A percentile compares a stretch with the other conserved stretches of the same genome.
These are phyloP conservation scores for Procambarus clarkii DNA, from an alignment of 1,140 invertebrate species.

Conservation along the genomic window DNA sequence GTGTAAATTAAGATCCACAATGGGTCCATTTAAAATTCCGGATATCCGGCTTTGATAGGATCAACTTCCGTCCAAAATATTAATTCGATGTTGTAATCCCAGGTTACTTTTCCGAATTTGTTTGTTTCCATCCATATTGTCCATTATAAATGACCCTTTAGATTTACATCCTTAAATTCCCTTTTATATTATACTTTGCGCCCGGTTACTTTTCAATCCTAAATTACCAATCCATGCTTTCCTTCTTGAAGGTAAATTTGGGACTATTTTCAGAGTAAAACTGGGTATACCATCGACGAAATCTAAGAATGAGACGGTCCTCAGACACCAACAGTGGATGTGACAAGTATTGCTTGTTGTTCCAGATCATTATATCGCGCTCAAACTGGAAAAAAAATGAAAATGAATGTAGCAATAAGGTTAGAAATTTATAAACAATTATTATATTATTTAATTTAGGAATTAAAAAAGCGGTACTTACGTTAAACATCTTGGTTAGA, in stretches of 20 bases:
- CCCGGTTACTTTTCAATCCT: not conserved
- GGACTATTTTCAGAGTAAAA: constrained; percentile 90
- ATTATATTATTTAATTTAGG: too few relatives aligned
- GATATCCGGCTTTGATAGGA: too few relatives aligned
- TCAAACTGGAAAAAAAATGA: constrained; percentile 82
- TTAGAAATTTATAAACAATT: too few relatives aligned
- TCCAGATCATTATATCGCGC: constrained; percentile 92
- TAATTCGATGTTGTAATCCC: too few relatives aligned
- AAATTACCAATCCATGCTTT: constrained; percentile 75
- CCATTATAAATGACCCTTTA: not conserved
- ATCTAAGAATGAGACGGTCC: constrained; percentile 84
- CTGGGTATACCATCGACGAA: constrained; percentile 89
- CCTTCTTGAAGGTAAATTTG: constrained; percentile 75
- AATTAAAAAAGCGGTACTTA: too few relatives aligned
- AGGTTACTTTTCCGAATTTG: too few relatives aligned
- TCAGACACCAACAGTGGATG: constrained; percentile 86
- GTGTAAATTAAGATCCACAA: too few relatives aligned
- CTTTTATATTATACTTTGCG: not conserved
- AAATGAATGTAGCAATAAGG: not conserved
- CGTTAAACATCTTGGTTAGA: too few relatives aligned
- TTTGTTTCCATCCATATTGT: too few relatives aligned
- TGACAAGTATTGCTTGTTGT: constrained; percentile 86
- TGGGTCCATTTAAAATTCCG: too few relatives aligned
- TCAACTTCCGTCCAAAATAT: too few relatives aligned
- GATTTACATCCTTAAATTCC: not conserved